Base-by-base conservation (phyloP, 2,888 invertebrate genomes). In the Trissonchulus latispiculum region DNA sequence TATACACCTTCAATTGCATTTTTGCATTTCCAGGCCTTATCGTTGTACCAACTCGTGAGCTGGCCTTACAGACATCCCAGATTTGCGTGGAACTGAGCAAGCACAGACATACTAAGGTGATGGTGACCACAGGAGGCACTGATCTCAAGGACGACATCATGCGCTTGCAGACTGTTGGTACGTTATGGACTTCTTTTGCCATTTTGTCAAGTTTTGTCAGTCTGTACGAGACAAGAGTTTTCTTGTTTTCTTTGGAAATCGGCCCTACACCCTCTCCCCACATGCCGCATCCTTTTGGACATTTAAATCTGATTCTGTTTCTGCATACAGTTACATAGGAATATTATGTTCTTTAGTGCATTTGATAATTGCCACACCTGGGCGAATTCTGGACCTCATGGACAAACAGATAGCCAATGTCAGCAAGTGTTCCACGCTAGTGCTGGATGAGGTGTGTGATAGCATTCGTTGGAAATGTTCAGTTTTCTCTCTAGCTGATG, bases 51-150 rank as follows among this genome's bases (percentile, higher is more conserved):
- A 99, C 99, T 76, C 88, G 99, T 87, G 99, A 99, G 87, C 87
- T 99, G 85, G 99, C 99, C 77, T 88, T 97, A 81, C 99, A 99
- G 86, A 99, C 97, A 83, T 95, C 96, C 87, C 97, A 97, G 87
- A 99, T 99, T 84, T 95, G 97, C 87, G 96, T 96, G 85, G 97
- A 99, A 86, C 88, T 99, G 82, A 92, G 95, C 78, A 97, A 97
- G 86, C 96, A 99, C 86, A 89, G 96, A 87, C 91, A 93, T 84
- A 90, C 95, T 82, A 92, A 95, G 85, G 93, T 96, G 78, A 99
- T 99, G 99, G 99, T 99, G 77, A 97, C 97, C 80, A 99, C 99
- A 79, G 99, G 99, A 84, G 99, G 99, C 81, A 99, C 97, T 80
- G 87, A 87, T 81, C 84, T 87, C 31, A 91, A 95, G 84, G 97